Percentiles rank a stretch among this genome's conserved stretches.
These are phyloP conservation scores for Idaea aversata DNA, from an alignment of 2,888 invertebrate species.

Conservation along the genomic window DNA sequence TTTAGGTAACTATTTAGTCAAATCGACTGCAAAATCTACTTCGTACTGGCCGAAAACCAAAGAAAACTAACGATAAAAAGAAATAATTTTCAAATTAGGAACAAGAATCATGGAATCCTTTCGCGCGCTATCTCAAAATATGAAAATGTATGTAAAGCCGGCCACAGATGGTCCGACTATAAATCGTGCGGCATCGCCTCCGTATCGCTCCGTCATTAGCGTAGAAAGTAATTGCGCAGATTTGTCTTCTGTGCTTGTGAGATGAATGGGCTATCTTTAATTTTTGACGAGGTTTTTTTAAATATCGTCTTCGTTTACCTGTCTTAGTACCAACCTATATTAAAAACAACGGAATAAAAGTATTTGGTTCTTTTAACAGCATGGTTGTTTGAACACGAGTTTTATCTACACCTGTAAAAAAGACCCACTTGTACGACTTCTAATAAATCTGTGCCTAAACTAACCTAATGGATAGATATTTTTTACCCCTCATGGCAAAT, in stretches of 20 bases:
- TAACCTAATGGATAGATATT: background rate
- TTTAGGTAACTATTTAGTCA: background rate
- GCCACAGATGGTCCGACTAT: conserved; percentile 60
- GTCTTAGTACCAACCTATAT: no score
- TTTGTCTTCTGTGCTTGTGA: conserved; percentile 53
- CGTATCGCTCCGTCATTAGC: conserved; percentile 70
- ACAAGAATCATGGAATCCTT: conserved; percentile 46
- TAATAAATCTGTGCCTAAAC: no score
- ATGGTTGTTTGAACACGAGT: background rate
- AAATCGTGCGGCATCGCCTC: conserved; percentile 61
- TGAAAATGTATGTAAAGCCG: conserved; percentile 74
- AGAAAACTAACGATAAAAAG: conserved; percentile 16
- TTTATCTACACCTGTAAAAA: background rate
- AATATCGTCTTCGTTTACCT: background rate
- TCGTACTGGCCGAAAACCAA: background rate
- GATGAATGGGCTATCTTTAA: conserved; percentile 53
- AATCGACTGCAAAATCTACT: background rate
- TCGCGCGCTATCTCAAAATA: conserved; percentile 55
- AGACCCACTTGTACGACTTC: no score
- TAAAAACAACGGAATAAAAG: no score
- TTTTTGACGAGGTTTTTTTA: conserved; percentile 43
- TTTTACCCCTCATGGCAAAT: no score
- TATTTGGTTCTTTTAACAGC: no score
- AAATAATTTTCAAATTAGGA: conserved; percentile 33
- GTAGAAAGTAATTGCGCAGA: conserved; percentile 67